These are phyloP conservation scores for Peromyscus eremicus DNA, from an alignment of 2,797 vertebrate genomes.

Conservation along the genomic window DNA sequence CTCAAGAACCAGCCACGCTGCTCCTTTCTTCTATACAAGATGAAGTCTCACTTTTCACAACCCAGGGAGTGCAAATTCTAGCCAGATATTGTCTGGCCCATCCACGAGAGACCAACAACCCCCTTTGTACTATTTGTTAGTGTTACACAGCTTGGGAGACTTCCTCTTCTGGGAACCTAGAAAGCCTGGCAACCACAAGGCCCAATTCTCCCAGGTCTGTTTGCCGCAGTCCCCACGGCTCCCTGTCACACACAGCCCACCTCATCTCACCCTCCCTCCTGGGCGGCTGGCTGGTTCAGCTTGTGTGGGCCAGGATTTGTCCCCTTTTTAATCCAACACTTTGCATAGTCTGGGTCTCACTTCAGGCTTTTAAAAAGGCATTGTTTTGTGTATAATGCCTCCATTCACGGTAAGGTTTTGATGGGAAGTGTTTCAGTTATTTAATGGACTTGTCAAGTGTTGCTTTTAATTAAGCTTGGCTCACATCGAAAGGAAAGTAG, in stretches of 20 bases:
- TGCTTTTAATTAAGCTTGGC: constrained; percentile 74
- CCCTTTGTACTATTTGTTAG: not conserved
- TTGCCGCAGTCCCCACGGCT: not conserved
- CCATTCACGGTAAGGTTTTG: constrained; percentile 41
- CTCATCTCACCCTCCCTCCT: not conserved
- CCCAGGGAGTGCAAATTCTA: not conserved
- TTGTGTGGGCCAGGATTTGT: too few relatives aligned
- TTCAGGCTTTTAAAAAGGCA: not conserved
- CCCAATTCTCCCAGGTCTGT: not conserved
- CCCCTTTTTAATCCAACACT: not conserved
- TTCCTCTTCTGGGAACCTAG: not conserved
- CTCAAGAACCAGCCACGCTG: not conserved
- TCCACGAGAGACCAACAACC: not conserved
- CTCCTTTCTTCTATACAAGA: not conserved
- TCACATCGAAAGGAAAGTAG: constrained; percentile 67
- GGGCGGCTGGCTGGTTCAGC: not conserved
- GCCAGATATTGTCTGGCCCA: not conserved
- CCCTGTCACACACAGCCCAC: fast-evolving
- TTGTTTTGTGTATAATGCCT: constrained; percentile 50
- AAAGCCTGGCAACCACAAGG: not conserved
- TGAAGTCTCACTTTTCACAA: not conserved
- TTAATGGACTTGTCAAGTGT: constrained; percentile 67
- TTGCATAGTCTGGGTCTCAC: not conserved
- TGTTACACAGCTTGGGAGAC: not conserved
- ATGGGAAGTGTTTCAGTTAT: constrained; percentile 53